Percentiles rank a stretch among this genome's conserved stretches.
Evolutionary conservation across 2,888 invertebrate species (phyloP).

Genomic region (Smittia aterrima): DNA sequence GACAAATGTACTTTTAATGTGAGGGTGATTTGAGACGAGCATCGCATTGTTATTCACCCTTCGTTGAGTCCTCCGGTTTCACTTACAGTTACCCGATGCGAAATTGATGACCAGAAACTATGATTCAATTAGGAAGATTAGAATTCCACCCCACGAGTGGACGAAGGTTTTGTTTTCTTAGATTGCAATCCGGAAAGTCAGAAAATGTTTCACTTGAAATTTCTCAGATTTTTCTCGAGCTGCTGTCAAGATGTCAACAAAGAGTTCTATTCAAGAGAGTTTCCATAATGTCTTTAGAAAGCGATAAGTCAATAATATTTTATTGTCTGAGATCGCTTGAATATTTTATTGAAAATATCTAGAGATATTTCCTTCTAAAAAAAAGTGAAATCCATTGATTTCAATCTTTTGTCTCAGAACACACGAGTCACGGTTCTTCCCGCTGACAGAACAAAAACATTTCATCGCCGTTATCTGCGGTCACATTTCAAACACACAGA

Average conservation of each 20-base stretch:
- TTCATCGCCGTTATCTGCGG: slow-evolving; percentile 32
- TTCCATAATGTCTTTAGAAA: not conserved
- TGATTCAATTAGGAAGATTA: slow-evolving; percentile 23
- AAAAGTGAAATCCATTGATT: too few relatives aligned
- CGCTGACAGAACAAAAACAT: slow-evolving; percentile 5
- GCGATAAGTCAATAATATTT: slow-evolving; percentile 37
- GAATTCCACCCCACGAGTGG: not conserved
- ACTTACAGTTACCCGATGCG: slow-evolving; percentile 7
- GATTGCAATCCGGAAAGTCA: not conserved
- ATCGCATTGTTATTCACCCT: slow-evolving; percentile 19
- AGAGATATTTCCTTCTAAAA: too few relatives aligned
- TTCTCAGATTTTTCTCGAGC: not conserved
- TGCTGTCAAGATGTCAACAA: not conserved
- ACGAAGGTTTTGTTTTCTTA: not conserved
- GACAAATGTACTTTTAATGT: slow-evolving; percentile 9
- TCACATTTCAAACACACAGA: slow-evolving; percentile 39
- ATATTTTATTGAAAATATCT: not conserved
- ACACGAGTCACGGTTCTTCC: not conserved
- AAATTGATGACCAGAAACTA: slow-evolving; percentile 25
- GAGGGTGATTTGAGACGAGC: not conserved
- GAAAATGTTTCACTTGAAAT: not conserved
- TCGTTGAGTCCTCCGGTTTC: not conserved
- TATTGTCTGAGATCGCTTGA: slow-evolving; percentile 10
- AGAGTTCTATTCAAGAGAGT: not conserved
- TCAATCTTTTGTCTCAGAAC: not conserved